phyloP scores from a whole-genome alignment of 1,140 invertebrate species.

The Drosophila burlai region DNA sequence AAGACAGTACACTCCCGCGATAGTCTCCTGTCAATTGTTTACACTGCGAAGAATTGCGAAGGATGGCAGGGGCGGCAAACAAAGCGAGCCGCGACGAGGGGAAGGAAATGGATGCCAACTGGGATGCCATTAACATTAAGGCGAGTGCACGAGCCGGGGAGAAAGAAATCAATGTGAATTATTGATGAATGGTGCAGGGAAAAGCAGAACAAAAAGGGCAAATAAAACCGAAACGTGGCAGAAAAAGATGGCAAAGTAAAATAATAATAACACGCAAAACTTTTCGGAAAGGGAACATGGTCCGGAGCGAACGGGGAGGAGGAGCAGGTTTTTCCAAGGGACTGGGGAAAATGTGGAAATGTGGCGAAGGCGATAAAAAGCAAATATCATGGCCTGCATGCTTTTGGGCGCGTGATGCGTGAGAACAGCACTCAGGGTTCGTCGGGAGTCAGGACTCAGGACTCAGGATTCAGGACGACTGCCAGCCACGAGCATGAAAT shows the following conservation, averaged over 20 bases:
- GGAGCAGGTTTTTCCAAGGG: neutral
- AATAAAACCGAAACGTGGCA: conserved; percentile 67
- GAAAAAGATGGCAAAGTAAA: conserved; percentile 70
- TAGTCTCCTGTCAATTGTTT: conserved; percentile 67
- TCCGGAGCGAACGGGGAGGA: neutral
- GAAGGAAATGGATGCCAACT: conserved; percentile 33
- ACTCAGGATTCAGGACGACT: conserved; percentile 21
- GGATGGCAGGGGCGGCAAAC: conserved; percentile 3
- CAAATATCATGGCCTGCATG: conserved; percentile 78
- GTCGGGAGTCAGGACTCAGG: conserved; percentile 20
- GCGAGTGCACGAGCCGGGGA: conserved; percentile 12
- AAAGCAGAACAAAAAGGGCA: conserved; percentile 39
- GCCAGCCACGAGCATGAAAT: conserved; percentile 65
- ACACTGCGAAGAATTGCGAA: conserved; percentile 50
- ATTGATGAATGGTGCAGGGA: conserved; percentile 77
- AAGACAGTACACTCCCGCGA: conserved; percentile 23
- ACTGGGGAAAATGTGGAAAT: conserved; percentile 39
- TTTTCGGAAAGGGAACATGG: conserved; percentile 18
- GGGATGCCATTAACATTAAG: conserved; percentile 52
- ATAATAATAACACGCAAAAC: conserved; percentile 73
- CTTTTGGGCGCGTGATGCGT: conserved; percentile 74
- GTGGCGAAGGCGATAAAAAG: conserved; percentile 68
- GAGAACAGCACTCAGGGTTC: conserved; percentile 49
- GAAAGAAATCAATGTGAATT: conserved; percentile 80
- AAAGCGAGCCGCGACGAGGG: conserved; percentile 16